phyloP scores from a whole-genome alignment of 2,113 vertebrate genomes.

The Gopherus evgoodei region DNA sequence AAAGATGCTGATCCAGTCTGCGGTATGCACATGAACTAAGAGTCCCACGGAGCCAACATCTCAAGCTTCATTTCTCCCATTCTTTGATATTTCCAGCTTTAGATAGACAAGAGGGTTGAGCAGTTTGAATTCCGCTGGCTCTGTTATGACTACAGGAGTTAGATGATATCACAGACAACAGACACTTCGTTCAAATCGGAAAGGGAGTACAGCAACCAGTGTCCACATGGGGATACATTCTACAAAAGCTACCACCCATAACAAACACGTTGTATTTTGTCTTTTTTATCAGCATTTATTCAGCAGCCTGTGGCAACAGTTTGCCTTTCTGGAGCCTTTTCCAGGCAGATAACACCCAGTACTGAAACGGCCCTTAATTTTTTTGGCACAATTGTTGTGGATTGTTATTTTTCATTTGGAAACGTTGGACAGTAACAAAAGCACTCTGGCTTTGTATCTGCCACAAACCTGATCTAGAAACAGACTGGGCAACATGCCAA shows the following conservation, averaged over 20 bases:
- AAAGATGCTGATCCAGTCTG: neutral
- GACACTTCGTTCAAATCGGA: conserved; percentile 11
- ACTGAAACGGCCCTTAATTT: conserved; percentile 28
- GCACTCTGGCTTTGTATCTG: neutral
- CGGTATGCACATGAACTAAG: accelerated
- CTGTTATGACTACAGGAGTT: neutral
- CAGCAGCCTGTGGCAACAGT: conserved; percentile 72
- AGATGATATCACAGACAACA: neutral
- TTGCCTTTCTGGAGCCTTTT: conserved; percentile 64
- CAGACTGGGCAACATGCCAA: neutral
- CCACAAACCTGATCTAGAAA: neutral
- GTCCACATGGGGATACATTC: conserved; percentile 24
- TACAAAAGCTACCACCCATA: conserved; percentile 28
- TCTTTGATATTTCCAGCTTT: neutral
- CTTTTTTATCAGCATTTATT: conserved; percentile 77
- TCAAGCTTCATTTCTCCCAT: neutral
- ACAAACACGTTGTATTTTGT: conserved; percentile 62
- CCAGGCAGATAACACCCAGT: conserved; percentile 52
- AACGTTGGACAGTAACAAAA: conserved; percentile 6
- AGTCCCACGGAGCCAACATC: accelerated
- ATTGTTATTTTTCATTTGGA: conserved; percentile 28
- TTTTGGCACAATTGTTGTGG: conserved; percentile 13
- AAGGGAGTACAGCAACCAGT: neutral
- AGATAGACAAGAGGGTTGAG: neutral
- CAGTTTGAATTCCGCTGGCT: neutral